Evolutionary conservation across 2,113 vertebrate species (phyloP), one percentile per base, ranked within the genome.

Genomic region (Lipophrys pholis): DNA sequence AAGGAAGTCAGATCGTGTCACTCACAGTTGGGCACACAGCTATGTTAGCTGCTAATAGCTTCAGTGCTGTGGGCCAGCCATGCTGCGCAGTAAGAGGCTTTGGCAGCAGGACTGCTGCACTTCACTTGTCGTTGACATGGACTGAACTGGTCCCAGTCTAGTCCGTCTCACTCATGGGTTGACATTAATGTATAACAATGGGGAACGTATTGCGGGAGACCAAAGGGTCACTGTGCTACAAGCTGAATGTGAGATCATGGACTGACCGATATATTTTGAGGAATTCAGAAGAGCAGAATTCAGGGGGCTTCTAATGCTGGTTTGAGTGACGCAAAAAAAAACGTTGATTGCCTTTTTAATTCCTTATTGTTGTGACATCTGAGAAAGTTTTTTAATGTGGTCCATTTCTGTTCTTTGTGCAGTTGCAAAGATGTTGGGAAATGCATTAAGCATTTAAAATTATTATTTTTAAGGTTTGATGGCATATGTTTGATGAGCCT

Each of bases 1-100:
- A 87, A 76, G 43, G 55, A 16, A 68, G 85, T 90, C 87, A 78
- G 73, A 80, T 83, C 52, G 16, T 60, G 50, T 90, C 90, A 80
- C 42, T 87, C 69, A 38, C 42, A 46, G 64, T 53, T 79, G 83
- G 54, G 38, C 4, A 58, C 79, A 76, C 85, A 82, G 67, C 76
- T 83, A 72, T 87, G 79, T 69, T 76, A 69, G 76, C 50, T 63
- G 73, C 65, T 82, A 70, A 75, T 61, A 82, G 68, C 61, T 45
- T 69, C 63, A 7, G 11, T 16, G 11, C 53, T 64, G 48, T 67
- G 39, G 51, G 48, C 3, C 15, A 42, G 43, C 5, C 10, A 53
- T 40, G 62, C 43, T 40, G 21, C 66, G 63, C 49, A 17, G 14
- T 8, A 52, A 74, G 59, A 43, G 30, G 46, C 56, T 54, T 69